Percentiles rank a stretch among this genome's conserved stretches.
These are phyloP conservation scores for Ptilonorhynchus violaceus DNA, from an alignment of 2,113 vertebrate genomes.

Conservation along the genomic window DNA sequence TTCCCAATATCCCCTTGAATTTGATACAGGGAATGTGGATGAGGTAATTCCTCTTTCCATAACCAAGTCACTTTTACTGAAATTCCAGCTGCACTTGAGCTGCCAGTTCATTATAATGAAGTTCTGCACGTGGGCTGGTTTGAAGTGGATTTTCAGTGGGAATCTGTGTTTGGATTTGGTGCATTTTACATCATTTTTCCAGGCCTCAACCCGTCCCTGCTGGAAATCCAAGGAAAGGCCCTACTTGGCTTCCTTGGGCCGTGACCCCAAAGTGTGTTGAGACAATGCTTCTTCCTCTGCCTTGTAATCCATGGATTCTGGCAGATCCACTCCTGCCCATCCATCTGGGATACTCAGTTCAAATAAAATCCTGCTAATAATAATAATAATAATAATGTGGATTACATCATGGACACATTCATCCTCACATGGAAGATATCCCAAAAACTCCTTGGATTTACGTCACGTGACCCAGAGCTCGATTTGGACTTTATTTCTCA, in stretches of 20 bases:
- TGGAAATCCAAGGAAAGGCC: not conserved
- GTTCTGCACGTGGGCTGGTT: not conserved
- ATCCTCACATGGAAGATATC: not conserved
- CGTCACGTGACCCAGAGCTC: not conserved
- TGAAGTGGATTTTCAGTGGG: not conserved
- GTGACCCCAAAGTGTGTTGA: not conserved
- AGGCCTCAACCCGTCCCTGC: not conserved
- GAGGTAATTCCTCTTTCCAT: slow-evolving; percentile 4
- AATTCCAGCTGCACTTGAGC: not conserved
- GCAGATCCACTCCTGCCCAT: fast-evolving
- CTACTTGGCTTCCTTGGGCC: not conserved
- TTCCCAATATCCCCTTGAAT: not conserved
- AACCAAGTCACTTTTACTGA: not conserved
- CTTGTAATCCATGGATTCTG: not conserved
- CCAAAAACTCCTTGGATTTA: not conserved
- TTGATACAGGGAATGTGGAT: not conserved
- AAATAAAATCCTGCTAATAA: not conserved
- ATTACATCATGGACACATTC: too few species aligned
- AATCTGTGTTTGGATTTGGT: not conserved
- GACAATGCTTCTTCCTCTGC: not conserved
- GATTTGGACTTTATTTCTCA: not conserved
- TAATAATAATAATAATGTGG: not conserved
- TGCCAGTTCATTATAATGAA: not conserved
- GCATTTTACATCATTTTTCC: not conserved
- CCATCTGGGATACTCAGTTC: not conserved